These are phyloP conservation scores for Gouania willdenowi DNA, from an alignment of 2,797 vertebrate species.

Conservation along the genomic window DNA sequence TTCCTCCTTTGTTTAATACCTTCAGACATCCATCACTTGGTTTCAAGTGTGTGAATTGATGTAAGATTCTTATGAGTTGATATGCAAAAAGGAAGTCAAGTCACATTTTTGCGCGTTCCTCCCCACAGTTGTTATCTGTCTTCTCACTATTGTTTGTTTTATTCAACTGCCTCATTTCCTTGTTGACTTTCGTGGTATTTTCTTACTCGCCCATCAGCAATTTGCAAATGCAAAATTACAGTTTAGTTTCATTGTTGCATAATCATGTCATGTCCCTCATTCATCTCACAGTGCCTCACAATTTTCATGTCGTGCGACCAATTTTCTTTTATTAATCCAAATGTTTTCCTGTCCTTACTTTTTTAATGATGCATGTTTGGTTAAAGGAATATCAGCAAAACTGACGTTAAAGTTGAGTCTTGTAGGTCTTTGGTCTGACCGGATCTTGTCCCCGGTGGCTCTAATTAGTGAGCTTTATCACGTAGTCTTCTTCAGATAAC, in stretches of 20 bases:
- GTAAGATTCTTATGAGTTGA: background rate
- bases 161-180: background rate
- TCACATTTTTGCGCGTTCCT: no score
- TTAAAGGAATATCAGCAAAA: no score
- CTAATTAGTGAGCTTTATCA: slow-evolving; percentile 26
- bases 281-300: no score
- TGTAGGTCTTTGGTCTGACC: slow-evolving; percentile 1
- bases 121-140: background rate
- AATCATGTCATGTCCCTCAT: no score
- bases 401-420: no score
- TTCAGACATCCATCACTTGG: background rate
- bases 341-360: no score
- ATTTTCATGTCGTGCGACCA: no score
- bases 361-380: no score
- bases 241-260: no score
- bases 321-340: background rate
- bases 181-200: background rate
- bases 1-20: background rate
- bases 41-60: background rate
- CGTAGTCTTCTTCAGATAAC: slow-evolving; percentile 14
- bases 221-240: no score
- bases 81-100: background rate
- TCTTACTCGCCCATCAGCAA: no score
- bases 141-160: background rate
- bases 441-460: background rate